A percentile compares a stretch with the other conserved stretches of the same genome.
phyloP scores from a whole-genome alignment of 2,113 vertebrate genomes.

The human region GRCh38 chr2:122734001-122734500 shows the following conservation, averaged over 20 bases:
- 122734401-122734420: neutral
- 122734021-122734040: neutral
- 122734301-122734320: neutral
- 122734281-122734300: neutral
- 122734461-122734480: neutral
- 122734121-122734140: neutral
- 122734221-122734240: neutral
- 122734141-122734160: rapidly evolving
- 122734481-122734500: neutral
- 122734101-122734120: neutral
- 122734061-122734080: neutral
- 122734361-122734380: neutral
- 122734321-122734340: neutral
- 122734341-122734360: neutral
- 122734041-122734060: neutral
- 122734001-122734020: neutral
- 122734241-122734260: neutral
- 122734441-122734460: no score
- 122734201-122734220: rapidly evolving
- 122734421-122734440: rapidly evolving
- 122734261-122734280: neutral
- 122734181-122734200: rapidly evolving
- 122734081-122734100: neutral
- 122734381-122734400: neutral
- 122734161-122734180: rapidly evolving